Conservation (phyloP, 2,888 invertebrate species). For the Achlya flavicornis region DNA sequence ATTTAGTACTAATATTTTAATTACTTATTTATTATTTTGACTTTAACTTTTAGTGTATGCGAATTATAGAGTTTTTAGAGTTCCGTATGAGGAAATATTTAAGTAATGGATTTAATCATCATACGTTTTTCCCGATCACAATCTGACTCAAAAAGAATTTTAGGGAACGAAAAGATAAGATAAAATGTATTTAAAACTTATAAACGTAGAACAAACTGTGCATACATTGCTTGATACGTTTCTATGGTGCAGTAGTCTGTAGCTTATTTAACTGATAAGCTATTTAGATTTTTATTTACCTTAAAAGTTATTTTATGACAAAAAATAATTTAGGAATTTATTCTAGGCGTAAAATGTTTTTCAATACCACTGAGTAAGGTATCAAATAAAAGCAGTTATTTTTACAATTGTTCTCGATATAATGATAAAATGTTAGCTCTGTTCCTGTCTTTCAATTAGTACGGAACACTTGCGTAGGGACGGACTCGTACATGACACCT, state of each 20-base stretch:
- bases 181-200: too few species aligned
- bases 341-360: not conserved
- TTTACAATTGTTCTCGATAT: conserved; percentile 1
- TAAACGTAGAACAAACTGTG: too few species aligned
- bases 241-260: too few species aligned
- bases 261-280: too few species aligned
- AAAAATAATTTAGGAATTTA: not conserved
- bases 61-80: too few species aligned
- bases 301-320: not conserved
- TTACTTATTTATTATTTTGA: conserved; percentile 16
- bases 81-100: too few species aligned
- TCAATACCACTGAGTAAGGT: not conserved
- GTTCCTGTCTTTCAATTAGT: conserved; percentile 7
- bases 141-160: too few species aligned
- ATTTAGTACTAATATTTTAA: conserved; percentile 30
- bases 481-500: not conserved
- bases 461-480: not conserved
- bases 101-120: too few species aligned
- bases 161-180: too few species aligned
- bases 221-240: too few species aligned
- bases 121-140: too few species aligned
- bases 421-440: conserved; percentile 4
- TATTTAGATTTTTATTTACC: not conserved
- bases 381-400: not conserved
- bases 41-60: not conserved